A percentile compares a stretch with the other conserved stretches of the same genome.
phyloP scores from a whole-genome alignment of 2,797 vertebrate species.

The Selene dorsalis region DNA sequence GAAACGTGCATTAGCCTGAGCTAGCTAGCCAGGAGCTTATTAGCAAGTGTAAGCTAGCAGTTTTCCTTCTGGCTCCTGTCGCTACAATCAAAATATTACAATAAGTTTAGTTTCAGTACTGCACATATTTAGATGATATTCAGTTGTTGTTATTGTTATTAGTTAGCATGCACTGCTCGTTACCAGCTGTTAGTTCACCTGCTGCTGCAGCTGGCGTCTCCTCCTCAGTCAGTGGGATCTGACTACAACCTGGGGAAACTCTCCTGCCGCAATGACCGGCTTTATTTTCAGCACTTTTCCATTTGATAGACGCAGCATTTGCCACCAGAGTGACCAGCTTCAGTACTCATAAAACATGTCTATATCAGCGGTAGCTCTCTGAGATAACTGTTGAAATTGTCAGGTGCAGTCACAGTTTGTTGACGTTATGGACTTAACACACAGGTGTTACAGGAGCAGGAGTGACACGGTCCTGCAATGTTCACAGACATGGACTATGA shows the following conservation, averaged over 20 bases:
- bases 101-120: not conserved
- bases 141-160: no score
- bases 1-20: conserved; percentile 26
- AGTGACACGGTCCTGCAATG: conserved; percentile 78
- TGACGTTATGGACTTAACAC: not conserved
- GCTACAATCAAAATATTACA: rapidly evolving
- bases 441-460: conserved; percentile 45
- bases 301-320: not conserved
- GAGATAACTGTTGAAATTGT: no score
- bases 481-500: conserved; percentile 98
- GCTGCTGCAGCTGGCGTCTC: conserved; percentile 14
- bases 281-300: not conserved
- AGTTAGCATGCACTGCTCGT: not conserved
- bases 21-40: conserved; percentile 57
- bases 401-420: not conserved
- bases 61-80: conserved; percentile 3
- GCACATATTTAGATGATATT: rapidly evolving
- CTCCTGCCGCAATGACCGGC: not conserved
- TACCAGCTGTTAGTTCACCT: conserved; percentile 53
- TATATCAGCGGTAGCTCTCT: no score
- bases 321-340: not conserved
- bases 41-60: conserved; percentile 9
- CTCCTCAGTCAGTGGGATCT: not conserved
- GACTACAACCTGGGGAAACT: not conserved
- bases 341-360: rapidly evolving